Evolutionary conservation across 2,797 vertebrate genomes (phyloP).

Genomic region (Tadarida brasiliensis): DNA sequence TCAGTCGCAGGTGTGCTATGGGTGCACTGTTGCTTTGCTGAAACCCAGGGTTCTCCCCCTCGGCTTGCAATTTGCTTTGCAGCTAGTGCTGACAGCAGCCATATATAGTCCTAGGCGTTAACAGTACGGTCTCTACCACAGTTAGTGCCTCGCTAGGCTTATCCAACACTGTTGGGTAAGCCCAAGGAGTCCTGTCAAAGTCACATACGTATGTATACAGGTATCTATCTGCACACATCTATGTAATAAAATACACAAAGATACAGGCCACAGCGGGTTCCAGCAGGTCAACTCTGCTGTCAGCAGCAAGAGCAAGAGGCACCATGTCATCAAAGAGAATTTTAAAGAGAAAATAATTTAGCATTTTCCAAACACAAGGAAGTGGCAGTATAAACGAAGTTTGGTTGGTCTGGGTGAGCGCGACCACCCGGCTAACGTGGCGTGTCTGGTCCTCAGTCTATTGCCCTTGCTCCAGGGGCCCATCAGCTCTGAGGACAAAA

Average conservation of each 20-base stretch:
- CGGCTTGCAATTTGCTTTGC: constrained; percentile 94
- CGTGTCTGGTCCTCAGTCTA: background rate
- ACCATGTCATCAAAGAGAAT: constrained; percentile 84
- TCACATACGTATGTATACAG: constrained; percentile 38
- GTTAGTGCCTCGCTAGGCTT: constrained; percentile 94
- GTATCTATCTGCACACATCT: constrained; percentile 46
- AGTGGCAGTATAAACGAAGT: constrained; percentile 90
- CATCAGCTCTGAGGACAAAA: background rate
- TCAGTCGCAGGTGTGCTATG: background rate
- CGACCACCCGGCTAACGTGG: constrained; percentile 51
- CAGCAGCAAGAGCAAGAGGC: constrained; percentile 91
- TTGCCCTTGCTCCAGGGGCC: background rate
- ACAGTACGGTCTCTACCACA: constrained; percentile 93
- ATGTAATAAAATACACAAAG: constrained; percentile 93
- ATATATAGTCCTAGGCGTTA: constrained; percentile 91
- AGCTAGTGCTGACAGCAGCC: constrained; percentile 99
- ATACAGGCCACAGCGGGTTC: constrained; percentile 95
- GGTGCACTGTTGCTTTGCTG: constrained; percentile 90
- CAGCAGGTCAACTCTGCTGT: constrained; percentile 91
- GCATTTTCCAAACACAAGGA: constrained; percentile 88
- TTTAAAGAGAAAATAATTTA: constrained; percentile 82
- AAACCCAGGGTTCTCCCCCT: constrained; percentile 96
- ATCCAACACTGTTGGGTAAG: constrained; percentile 97
- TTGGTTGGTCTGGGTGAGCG: constrained; percentile 85
- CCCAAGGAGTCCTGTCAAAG: constrained; percentile 93